Evolutionary conservation across 2,113 vertebrate species (phyloP), one percentile per base, ranked within the genome.

Genomic region (Syngnathus scovelli): DNA sequence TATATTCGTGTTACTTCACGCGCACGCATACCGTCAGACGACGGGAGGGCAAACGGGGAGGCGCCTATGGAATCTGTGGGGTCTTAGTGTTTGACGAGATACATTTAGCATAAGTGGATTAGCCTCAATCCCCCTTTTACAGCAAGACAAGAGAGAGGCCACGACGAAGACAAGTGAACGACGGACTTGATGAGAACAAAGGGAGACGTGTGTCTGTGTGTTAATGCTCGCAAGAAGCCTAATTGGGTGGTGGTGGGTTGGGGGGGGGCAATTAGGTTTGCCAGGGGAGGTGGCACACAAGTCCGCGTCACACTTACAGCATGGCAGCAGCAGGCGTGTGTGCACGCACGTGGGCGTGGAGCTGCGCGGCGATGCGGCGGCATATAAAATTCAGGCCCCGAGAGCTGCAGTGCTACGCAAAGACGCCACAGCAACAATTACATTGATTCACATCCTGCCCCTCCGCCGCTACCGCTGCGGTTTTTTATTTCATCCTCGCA

Each of bases 91-190:
- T 82, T 89, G 86, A 88, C 72, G 80, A 88, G 83, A 88, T 88
- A 86, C 87, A 89, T 89, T 87, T 82, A 84, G 74, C 70, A 75
- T 89, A 90, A 90, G 80, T 90, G 87, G 89, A 90, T 90, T 90
- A 90, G 78, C 89, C 89, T 90, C 83, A 88, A 87, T 83, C 87
- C 78, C 85, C 70, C 72, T 71, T 62, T 60, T 39, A 56, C 66
- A 72, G 70, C 55, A 44, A 83, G 76, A 82, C 69, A 63, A 81
- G 77, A 80, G 77, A 78, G 54, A 62, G 68, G 76, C 78, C 78
- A 62, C 60, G 58, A 74, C 62, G 13, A 60, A 75, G 66, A 69
- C 60, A 19, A 23, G 48, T 69, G 69, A 69, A 61, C 67, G 71
- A 66, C n/a, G 74, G 49, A 55, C 18, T 15, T 11, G 58, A 51